These are phyloP conservation scores for Drosophila picticornis DNA, from an alignment of 2,888 invertebrate genomes.

Conservation along the genomic window DNA sequence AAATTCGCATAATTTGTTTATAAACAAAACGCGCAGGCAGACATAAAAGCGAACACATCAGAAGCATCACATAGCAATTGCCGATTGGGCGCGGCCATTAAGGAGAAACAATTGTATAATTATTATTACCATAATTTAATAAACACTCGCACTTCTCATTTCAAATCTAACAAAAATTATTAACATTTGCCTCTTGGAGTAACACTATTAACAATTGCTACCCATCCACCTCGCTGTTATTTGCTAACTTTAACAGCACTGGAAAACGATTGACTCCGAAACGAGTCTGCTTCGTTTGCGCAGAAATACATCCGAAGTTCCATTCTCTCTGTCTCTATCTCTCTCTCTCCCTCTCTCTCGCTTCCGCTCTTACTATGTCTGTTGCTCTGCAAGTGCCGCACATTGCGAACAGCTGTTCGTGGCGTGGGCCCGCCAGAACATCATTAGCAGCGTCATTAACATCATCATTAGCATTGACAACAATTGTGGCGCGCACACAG, in stretches of 20 bases:
- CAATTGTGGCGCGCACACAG: conserved; percentile 43
- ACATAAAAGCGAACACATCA: conserved; percentile 63
- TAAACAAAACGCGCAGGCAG: conserved; percentile 68
- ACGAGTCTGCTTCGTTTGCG: conserved; percentile 26
- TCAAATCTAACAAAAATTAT: conserved; percentile 3
- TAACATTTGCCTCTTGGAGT: conserved; percentile 1
- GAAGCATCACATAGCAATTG: conserved; percentile 38
- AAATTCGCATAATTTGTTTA: conserved; percentile 66
- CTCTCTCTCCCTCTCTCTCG: neutral
- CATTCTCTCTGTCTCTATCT: neutral
- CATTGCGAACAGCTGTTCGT: conserved; percentile 52
- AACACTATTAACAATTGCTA: conserved; percentile 25
- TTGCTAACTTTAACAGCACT: conserved; percentile 43
- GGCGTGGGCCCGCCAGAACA: conserved; percentile 55
- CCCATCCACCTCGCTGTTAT: conserved; percentile 21
- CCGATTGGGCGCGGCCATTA: conserved; percentile 21
- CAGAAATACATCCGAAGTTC: conserved; percentile 26
- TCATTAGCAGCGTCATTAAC: conserved; percentile 55
- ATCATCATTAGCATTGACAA: conserved; percentile 38
- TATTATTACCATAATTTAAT: conserved; percentile 30
- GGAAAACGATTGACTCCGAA: conserved; percentile 49
- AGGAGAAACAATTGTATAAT: conserved; percentile 42
- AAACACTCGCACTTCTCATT: conserved; percentile 20
- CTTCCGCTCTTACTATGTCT: neutral
- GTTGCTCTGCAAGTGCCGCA: conserved; percentile 6